These are phyloP conservation scores for Oryzias curvinotus DNA, from an alignment of 2,113 vertebrate genomes.

Conservation along the genomic window DNA sequence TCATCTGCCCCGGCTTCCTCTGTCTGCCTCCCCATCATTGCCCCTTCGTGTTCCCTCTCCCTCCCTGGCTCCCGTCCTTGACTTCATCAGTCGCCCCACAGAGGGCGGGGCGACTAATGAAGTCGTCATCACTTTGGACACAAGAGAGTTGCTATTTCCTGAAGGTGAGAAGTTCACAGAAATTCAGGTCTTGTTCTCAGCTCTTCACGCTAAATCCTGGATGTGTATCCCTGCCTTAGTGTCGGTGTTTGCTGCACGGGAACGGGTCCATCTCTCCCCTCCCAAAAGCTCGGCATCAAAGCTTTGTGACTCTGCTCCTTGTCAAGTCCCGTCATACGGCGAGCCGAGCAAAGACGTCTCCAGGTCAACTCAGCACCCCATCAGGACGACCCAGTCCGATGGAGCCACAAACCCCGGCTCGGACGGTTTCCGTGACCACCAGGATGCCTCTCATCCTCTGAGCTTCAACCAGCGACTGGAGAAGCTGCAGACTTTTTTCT, in stretches of 20 bases:
- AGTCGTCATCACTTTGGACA: constrained; percentile 71
- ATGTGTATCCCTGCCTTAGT: constrained; percentile 61
- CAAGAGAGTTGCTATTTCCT: constrained; percentile 68
- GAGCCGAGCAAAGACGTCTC: constrained; percentile 63
- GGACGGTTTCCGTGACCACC: constrained; percentile 46
- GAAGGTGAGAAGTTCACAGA: constrained; percentile 70
- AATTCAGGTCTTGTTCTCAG: neutral
- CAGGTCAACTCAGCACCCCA: constrained; percentile 46
- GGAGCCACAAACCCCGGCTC: constrained; percentile 35
- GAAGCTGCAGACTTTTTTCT: constrained; percentile 68
- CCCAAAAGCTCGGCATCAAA: constrained; percentile 71
- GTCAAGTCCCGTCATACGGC: constrained; percentile 59
- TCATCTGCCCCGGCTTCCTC: constrained; percentile 41
- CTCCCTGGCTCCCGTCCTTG: constrained; percentile 10
- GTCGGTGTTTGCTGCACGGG: constrained; percentile 75
- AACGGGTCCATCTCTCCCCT: constrained; percentile 64
- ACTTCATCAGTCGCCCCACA: constrained; percentile 17
- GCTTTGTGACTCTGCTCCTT: constrained; percentile 63
- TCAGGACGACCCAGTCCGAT: constrained; percentile 47
- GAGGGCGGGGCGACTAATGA: constrained; percentile 69
- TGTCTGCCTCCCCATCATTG: constrained; percentile 27
- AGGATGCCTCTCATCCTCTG: constrained; percentile 46
- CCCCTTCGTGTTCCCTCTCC: constrained; percentile 40
- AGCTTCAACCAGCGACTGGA: constrained; percentile 66
- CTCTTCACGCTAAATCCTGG: neutral